Conservation (phyloP, 2,113 vertebrate genomes). For the Dicentrarchus labrax region DNA sequence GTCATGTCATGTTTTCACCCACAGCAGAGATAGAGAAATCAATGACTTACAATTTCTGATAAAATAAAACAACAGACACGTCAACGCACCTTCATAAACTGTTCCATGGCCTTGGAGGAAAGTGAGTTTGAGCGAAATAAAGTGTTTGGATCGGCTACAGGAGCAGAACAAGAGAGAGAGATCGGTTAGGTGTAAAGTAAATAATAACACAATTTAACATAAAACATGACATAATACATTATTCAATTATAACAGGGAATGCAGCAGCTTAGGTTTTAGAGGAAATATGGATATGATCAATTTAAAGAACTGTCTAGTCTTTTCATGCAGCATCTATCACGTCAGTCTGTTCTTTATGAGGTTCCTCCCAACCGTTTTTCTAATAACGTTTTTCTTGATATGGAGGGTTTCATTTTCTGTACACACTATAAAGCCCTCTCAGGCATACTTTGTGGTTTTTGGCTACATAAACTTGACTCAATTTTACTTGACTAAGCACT, state of each 20-base stretch:
- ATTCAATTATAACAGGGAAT: neutral
- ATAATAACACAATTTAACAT: neutral
- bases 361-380: neutral
- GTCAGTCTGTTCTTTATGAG: neutral
- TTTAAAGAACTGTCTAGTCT: no score
- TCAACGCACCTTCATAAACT: slow-evolving; percentile 91
- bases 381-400: neutral
- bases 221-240: no score
- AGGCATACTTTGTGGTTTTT: no score
- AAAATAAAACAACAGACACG: neutral
- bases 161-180: slow-evolving; percentile 37
- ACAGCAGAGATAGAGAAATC: neutral
- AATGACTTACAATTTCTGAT: neutral
- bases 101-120: slow-evolving; percentile 94
- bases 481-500: neutral
- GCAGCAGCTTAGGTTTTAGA: neutral
- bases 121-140: slow-evolving; percentile 93
- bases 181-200: neutral
- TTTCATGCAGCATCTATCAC: neutral
- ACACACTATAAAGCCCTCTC: no score
- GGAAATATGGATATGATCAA: neutral
- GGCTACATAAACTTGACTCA: neutral
- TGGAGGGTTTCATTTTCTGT: neutral
- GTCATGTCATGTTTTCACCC: neutral
- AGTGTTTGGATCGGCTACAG: slow-evolving; percentile 92